These are phyloP conservation scores for Lacanobia wlatinum DNA, from an alignment of 2,888 invertebrate genomes.

Conservation along the genomic window DNA sequence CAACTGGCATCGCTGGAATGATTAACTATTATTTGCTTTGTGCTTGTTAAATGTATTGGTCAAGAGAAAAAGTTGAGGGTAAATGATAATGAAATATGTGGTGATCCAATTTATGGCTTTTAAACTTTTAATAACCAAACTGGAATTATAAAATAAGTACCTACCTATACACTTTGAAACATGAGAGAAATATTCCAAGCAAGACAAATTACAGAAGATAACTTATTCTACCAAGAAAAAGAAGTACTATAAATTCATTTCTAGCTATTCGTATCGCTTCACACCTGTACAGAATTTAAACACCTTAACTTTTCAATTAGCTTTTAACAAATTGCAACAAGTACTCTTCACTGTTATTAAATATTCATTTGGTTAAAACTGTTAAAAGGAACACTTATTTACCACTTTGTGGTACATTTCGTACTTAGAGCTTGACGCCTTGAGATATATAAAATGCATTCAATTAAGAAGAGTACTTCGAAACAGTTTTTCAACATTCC, in stretches of 20 bases:
- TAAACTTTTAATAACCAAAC: not conserved
- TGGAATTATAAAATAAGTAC: too few relatives aligned
- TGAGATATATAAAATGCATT: conserved; percentile 42
- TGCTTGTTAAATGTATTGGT: conserved; percentile 17
- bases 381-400: conserved; percentile 63
- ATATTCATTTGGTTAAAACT: conserved; percentile 66
- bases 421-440: conserved; percentile 39
- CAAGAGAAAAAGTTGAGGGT: not conserved
- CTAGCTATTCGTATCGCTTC: conserved; percentile 33
- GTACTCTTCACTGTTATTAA: conserved; percentile 61
- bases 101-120: not conserved
- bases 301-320: conserved; percentile 61
- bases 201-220: conserved; percentile 20
- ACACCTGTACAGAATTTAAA: conserved; percentile 58
- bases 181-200: not conserved
- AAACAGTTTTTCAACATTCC: conserved; percentile 40
- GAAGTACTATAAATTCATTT: conserved; percentile 33
- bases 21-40: conserved; percentile 47
- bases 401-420: conserved; percentile 49
- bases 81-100: not conserved
- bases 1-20: conserved; percentile 43
- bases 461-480: conserved; percentile 51
- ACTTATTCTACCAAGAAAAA: conserved; percentile 28
- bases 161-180: not conserved
- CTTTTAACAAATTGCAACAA: conserved; percentile 59